phyloP scores from a whole-genome alignment of 2,113 vertebrate species.

The Anser brachyrhynchus region DNA sequence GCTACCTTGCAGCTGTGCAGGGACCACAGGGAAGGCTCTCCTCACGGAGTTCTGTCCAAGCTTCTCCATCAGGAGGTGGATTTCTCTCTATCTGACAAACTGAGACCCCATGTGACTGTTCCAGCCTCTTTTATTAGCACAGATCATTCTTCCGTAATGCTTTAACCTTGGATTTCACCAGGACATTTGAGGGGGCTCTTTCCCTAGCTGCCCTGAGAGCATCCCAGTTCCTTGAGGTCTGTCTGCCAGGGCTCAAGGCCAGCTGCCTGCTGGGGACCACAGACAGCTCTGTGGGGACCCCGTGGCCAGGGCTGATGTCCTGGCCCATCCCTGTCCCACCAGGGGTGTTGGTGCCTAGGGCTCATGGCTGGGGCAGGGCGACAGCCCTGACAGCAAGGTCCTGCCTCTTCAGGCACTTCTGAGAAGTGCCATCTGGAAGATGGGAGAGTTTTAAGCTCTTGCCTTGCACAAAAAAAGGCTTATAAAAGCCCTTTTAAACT shows the following conservation, averaged over 20 bases:
- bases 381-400: not conserved
- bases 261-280: too few species aligned
- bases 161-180: not conserved
- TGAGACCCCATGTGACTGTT: not conserved
- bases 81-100: not conserved
- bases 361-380: not conserved
- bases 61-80: not conserved
- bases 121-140: not conserved
- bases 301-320: not conserved
- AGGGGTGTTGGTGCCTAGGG: not conserved
- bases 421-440: not conserved
- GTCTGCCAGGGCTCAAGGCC: not conserved
- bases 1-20: not conserved
- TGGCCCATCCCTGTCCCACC: not conserved
- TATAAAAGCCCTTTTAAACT: not conserved
- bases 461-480: not conserved
- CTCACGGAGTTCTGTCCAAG: fast-evolving
- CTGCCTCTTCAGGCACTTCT: not conserved
- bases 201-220: not conserved
- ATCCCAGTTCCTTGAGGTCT: not conserved
- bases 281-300: not conserved
- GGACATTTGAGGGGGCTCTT: not conserved
- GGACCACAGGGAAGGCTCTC: not conserved
- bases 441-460: not conserved
- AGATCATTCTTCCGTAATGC: not conserved